phyloP scores from a whole-genome alignment of 1,140 invertebrate species.

The Papilio glaucus region DNA sequence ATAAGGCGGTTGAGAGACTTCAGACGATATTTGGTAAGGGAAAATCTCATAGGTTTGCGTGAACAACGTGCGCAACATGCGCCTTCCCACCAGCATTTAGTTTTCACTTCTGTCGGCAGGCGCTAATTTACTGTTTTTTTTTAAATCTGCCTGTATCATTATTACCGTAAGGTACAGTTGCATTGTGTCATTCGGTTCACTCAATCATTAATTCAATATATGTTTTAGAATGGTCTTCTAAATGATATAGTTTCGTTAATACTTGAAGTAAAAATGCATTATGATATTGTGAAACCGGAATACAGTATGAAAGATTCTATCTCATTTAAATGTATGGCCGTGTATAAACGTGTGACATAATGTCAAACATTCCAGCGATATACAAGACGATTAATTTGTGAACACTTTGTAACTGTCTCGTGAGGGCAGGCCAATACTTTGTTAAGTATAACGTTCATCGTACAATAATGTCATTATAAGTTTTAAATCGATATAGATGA shows the following conservation, averaged over 20 bases:
- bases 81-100: too few species aligned
- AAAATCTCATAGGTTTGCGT: too few species aligned
- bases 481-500: too few species aligned
- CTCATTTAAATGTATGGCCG: constrained; percentile 42
- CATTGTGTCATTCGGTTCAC: too few species aligned
- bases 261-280: constrained; percentile 32
- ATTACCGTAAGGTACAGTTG: background rate
- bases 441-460: background rate
- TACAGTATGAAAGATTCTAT: constrained; percentile 42
- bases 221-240: background rate
- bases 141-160: too few species aligned
- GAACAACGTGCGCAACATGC: too few species aligned
- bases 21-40: too few species aligned
- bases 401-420: constrained; percentile 44
- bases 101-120: too few species aligned
- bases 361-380: constrained; percentile 55
- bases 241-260: background rate
- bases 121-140: too few species aligned
- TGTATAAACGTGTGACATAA: constrained; percentile 46
- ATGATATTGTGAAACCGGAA: constrained; percentile 51
- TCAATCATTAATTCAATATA: background rate
- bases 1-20: too few species aligned
- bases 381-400: constrained; percentile 51
- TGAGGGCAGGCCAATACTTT: constrained; percentile 36
- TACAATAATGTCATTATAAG: background rate